These are phyloP conservation scores for Cistogaster globosa DNA, from an alignment of 2,888 invertebrate genomes.

Conservation along the genomic window DNA sequence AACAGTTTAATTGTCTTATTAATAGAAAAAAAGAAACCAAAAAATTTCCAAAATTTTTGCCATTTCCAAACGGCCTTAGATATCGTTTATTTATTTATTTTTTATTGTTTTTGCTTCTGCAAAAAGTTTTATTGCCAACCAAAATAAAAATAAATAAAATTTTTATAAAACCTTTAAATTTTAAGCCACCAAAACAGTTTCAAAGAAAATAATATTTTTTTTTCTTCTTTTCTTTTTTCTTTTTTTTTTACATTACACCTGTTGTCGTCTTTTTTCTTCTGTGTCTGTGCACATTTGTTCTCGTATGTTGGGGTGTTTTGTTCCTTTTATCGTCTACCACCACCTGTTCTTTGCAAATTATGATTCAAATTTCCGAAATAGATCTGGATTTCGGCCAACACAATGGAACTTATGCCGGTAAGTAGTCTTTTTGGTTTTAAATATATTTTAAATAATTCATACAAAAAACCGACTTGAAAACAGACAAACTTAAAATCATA, in stretches of 20 bases:
- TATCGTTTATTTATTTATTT: conserved; percentile 72
- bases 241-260: conserved; percentile 29
- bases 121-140: conserved; percentile 82
- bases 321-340: background rate
- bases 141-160: conserved; percentile 73
- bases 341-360: conserved; percentile 1
- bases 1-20: conserved; percentile 70
- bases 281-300: conserved; percentile 29
- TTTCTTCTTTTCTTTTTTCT: conserved; percentile 75
- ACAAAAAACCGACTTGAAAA: no score
- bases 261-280: conserved; percentile 19
- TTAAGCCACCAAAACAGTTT: conserved; percentile 81
- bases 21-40: conserved; percentile 24
- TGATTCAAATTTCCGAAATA: conserved; percentile 81
- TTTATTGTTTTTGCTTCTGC: conserved; percentile 71
- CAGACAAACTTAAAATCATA: no score
- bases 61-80: conserved; percentile 86
- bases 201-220: conserved; percentile 80
- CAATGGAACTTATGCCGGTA: conserved; percentile 91
- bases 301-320: conserved; percentile 9
- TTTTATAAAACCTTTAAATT: conserved; percentile 69
- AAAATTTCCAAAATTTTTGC: conserved; percentile 77
- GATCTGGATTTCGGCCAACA: conserved; percentile 90
- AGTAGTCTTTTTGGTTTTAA: conserved; percentile 81
- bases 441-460: no score